Evolutionary conservation across 2,113 vertebrate species (phyloP).

Genomic region (Struthio camelus): DNA sequence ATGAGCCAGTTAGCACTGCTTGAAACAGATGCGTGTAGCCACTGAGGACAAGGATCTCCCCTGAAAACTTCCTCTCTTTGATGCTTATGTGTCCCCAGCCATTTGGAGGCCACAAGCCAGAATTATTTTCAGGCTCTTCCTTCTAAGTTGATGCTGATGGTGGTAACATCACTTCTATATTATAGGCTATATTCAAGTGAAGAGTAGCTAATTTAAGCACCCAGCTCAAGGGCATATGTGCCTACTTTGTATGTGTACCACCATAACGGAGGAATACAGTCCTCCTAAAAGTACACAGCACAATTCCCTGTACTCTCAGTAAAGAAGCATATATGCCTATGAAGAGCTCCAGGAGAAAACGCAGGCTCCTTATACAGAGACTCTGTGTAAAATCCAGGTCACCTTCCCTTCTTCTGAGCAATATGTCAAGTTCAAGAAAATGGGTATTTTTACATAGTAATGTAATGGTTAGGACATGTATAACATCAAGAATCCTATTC

Average conservation of each 20-base stretch:
- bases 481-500: background rate
- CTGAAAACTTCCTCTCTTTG: background rate
- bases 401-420: background rate
- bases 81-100: background rate
- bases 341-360: background rate
- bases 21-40: background rate
- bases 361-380: background rate
- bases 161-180: rapidly evolving
- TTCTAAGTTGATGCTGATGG: background rate
- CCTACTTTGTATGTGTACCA: background rate
- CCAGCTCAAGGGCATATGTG: background rate
- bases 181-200: background rate
- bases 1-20: background rate
- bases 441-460: background rate
- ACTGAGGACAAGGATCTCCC: background rate
- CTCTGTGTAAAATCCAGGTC: background rate
- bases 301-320: background rate
- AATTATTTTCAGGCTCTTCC: background rate
- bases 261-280: background rate
- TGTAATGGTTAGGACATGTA: background rate
- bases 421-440: background rate
- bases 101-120: background rate
- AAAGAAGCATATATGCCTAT: background rate
- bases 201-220: background rate
- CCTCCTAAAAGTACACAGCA: background rate